These are phyloP conservation scores for Poecilia latipinna DNA, from an alignment of 2,113 vertebrate genomes.

Conservation along the genomic window DNA sequence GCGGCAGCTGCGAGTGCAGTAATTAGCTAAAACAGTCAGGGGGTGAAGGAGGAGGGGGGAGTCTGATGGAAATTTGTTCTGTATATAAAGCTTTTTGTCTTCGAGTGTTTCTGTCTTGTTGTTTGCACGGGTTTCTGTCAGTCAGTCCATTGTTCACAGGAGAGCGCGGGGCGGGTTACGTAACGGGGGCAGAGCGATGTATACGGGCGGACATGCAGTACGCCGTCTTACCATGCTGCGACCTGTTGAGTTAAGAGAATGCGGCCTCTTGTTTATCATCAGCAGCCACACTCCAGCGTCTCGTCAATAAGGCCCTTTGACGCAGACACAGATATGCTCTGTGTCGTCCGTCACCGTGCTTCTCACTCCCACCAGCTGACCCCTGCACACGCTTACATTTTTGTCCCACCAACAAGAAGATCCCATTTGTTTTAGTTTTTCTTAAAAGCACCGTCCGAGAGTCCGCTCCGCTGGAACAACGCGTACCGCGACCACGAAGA, in stretches of 20 bases:
- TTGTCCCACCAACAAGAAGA: constrained; percentile 24
- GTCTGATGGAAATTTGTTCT: constrained; percentile 1
- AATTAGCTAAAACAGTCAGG: constrained; percentile 9
- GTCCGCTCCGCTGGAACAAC: neutral
- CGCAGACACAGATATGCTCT: constrained; percentile 40
- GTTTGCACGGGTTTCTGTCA: constrained; percentile 28
- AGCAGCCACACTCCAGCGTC: constrained; percentile 22
- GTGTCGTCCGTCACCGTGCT: constrained; percentile 33
- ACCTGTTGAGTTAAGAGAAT: constrained; percentile 58
- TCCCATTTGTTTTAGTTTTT: neutral
- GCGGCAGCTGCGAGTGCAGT: constrained; percentile 27
- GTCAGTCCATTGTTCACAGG: constrained; percentile 36
- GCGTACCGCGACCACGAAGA: neutral
- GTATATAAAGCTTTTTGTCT: constrained; percentile 6
- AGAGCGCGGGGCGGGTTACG: constrained; percentile 37
- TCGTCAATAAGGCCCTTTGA: constrained; percentile 62
- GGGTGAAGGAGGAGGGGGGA: neutral
- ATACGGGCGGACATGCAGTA: constrained; percentile 46
- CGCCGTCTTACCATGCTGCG: constrained; percentile 43
- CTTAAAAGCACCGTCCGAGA: neutral
- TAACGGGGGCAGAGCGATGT: constrained; percentile 39
- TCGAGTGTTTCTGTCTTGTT: constrained; percentile 25
- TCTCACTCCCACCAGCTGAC: constrained; percentile 38
- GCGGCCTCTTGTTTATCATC: constrained; percentile 61
- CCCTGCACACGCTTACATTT: constrained; percentile 6